phyloP scores from a whole-genome alignment of 2,113 vertebrate species.

The Condylura cristata region DNA sequence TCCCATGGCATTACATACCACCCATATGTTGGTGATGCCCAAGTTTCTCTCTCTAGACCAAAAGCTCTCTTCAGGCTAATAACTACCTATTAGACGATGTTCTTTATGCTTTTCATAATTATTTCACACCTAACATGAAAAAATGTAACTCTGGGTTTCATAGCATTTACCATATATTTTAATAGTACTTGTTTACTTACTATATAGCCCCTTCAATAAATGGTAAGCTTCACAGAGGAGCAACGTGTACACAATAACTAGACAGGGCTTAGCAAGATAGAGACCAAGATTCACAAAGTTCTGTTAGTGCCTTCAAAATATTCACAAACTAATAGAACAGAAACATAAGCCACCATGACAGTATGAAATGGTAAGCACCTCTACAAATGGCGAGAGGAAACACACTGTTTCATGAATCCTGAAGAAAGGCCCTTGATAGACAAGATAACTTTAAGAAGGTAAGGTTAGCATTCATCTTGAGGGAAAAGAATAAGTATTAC shows the following conservation, averaged over 20 bases:
- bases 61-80: constrained; percentile 24
- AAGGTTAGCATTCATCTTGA: constrained; percentile 28
- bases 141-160: constrained; percentile 31
- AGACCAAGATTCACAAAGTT: not conserved
- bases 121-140: constrained; percentile 1
- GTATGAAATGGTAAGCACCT: not conserved
- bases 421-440: not conserved
- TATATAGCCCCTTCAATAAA: constrained; percentile 1
- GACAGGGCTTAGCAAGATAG: not conserved
- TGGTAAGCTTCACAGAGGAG: constrained; percentile 1
- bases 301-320: constrained; percentile 3
- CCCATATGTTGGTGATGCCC: not conserved
- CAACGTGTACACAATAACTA: not conserved
- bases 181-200: constrained; percentile 30
- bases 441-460: constrained; percentile 21
- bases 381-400: not conserved
- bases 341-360: not conserved
- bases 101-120: not conserved
- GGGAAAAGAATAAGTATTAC: constrained; percentile 5
- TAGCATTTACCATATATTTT: constrained; percentile 17
- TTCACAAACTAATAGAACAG: not conserved
- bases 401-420: not conserved
- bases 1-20: not conserved
- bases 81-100: not conserved
- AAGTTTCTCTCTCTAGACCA: constrained; percentile 6